Conservation (phyloP, 2,797 vertebrate species). For the Parauchenoglanis punctatus region DNA sequence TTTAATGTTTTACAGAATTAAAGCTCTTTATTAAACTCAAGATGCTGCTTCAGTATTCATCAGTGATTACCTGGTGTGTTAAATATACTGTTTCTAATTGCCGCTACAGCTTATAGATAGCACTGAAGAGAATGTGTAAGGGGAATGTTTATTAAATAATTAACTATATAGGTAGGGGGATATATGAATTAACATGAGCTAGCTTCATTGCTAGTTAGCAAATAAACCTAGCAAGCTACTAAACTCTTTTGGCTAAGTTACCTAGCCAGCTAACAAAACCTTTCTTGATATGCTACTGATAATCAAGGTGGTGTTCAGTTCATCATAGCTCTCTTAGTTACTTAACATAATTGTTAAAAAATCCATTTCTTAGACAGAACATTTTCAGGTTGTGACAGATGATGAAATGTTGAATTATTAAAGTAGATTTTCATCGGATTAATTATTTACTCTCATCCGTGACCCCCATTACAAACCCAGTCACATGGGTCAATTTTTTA, state of each 20-base stretch:
- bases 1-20: background rate
- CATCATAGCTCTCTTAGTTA: background rate
- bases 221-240: background rate
- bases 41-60: background rate
- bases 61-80: background rate
- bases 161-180: background rate
- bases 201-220: background rate
- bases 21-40: background rate
- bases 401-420: background rate
- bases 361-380: background rate
- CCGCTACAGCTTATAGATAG: background rate
- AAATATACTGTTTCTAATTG: background rate
- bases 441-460: background rate
- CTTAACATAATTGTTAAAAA: background rate
- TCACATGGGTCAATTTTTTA: no score
- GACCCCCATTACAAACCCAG: no score
- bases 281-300: background rate
- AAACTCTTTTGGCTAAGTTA: background rate
- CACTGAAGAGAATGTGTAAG: background rate
- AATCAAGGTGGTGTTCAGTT: background rate
- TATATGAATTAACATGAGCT: background rate
- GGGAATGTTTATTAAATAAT: background rate
- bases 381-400: background rate
- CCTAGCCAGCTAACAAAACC: background rate
- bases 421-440: background rate